phyloP scores from a whole-genome alignment of 2,113 vertebrate genomes.

The Alosa alosa region DNA sequence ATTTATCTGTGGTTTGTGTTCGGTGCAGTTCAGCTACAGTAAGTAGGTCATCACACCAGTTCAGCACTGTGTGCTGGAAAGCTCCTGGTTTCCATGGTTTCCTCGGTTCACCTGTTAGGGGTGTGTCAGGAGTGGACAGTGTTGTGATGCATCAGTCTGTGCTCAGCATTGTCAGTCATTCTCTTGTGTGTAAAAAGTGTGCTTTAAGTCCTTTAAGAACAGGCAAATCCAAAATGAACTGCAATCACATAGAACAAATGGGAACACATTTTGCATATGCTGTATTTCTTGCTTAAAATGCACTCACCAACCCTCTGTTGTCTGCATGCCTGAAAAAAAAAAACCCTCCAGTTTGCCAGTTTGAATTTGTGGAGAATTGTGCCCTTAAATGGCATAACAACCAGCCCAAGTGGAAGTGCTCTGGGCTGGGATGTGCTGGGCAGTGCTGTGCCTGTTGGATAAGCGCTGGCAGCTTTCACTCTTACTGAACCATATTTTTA shows the following conservation, averaged over 20 bases:
- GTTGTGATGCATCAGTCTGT: background rate
- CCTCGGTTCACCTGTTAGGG: background rate
- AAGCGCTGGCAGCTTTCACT: background rate
- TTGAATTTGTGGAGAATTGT: background rate
- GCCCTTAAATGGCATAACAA: background rate
- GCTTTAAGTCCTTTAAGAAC: background rate
- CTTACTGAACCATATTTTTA: slow-evolving; percentile 4
- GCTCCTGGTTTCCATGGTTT: background rate
- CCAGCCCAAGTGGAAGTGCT: background rate
- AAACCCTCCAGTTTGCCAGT: background rate
- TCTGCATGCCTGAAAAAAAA: background rate
- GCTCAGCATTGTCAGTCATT: background rate
- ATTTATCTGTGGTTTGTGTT: background rate
- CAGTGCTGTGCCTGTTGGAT: background rate
- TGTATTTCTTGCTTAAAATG: background rate
- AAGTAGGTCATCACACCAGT: background rate
- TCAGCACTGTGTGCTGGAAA: background rate
- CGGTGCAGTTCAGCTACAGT: background rate
- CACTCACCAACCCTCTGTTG: background rate
- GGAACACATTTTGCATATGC: background rate
- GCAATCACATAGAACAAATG: background rate
- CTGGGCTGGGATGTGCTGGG: background rate
- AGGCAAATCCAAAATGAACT: background rate
- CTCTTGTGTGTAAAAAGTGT: background rate
- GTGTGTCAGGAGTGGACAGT: background rate